Evolutionary conservation across 2,888 invertebrate genomes (phyloP), one percentile per base, ranked within the genome.

Genomic region (Napeogenes sylphis): DNA sequence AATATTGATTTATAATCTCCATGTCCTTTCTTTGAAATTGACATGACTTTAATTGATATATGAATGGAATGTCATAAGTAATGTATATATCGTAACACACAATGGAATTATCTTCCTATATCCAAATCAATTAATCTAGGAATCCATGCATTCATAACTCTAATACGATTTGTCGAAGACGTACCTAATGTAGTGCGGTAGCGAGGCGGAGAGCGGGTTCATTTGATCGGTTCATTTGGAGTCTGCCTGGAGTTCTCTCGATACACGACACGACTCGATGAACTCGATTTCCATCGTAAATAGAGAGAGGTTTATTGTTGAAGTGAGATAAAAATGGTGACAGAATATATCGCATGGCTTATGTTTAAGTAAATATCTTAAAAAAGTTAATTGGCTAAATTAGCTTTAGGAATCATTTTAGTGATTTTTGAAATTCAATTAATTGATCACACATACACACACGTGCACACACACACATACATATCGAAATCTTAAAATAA

Each of bases 231-330:
- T 81, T 80, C 77, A 79, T 81, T 82, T 77, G 76, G 72, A 72
- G 71, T 72, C 71, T 72, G 75, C 73, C 75, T 73, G 73, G 67
- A 71, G 68, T 68, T 64, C 68, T 69, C 68, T 67, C 74, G 75
- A 75, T 74, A 75, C 74, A 73, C 72, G 74, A 72, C 71, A 73
- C 78, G 81, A 74, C 75, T 81, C 81, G 77, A 73, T 83, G 83
- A 81, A 82, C 77, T 77, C 81, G 78, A 83, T 83, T 79, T 78
- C 81, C 72, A 76, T 78, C 74, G 78, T 75, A 75, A 80, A 77
- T 75, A 76, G 76, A 75, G 74, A 70, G 67, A 70, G 69, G 71
- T 66, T 65, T 73, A 75, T 75, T 72, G 56, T 62, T 64, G 46
- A 56, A 58, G 59, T 21, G 32, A 58, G 46, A 63, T n/a, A 42